These are phyloP conservation scores for Morpho achilles DNA, from an alignment of 2,888 invertebrate genomes.

Conservation along the genomic window DNA sequence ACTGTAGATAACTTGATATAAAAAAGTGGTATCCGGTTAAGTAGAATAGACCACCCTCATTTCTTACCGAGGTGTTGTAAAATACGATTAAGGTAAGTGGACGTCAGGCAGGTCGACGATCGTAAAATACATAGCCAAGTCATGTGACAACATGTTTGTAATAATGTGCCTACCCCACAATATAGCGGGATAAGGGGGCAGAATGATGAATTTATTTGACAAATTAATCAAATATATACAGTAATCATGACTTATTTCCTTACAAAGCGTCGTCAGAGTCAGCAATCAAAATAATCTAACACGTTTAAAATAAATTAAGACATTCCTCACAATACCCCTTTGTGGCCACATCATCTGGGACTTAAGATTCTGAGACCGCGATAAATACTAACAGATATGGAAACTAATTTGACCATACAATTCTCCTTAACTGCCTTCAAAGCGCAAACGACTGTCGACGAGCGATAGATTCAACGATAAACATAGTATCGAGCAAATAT, in stretches of 20 bases:
- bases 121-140: too few relatives aligned
- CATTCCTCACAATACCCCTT: constrained; percentile 14
- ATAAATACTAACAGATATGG: constrained; percentile 23
- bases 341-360: constrained; percentile 6
- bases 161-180: too few relatives aligned
- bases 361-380: constrained; percentile 16
- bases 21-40: too few relatives aligned
- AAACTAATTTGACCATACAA: constrained; percentile 51
- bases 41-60: too few relatives aligned
- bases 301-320: constrained; percentile 15
- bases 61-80: too few relatives aligned
- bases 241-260: neutral
- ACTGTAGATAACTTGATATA: too few relatives aligned
- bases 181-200: too few relatives aligned
- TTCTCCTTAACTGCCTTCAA: constrained; percentile 43
- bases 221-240: neutral
- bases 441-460: constrained; percentile 55
- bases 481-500: constrained; percentile 25
- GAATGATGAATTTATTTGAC: neutral
- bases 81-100: too few relatives aligned
- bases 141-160: too few relatives aligned
- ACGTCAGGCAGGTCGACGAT: too few relatives aligned
- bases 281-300: constrained; percentile 1
- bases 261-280: neutral
- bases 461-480: constrained; percentile 44